Conservation (phyloP, 1,140 invertebrate genomes). For the Batillaria attramentaria region DNA sequence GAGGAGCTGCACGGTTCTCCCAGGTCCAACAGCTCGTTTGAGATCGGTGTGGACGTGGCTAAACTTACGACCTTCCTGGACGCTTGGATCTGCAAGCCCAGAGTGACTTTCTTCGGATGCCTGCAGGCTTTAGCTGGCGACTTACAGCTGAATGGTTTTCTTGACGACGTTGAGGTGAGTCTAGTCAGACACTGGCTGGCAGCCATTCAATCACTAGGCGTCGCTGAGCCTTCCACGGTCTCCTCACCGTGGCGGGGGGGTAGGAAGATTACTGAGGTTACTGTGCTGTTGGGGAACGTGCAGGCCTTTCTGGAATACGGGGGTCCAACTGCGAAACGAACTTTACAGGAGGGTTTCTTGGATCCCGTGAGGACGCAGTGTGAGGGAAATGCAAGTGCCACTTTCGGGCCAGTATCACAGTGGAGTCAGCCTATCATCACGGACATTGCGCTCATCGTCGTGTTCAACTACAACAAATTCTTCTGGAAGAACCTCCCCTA, state of each 20-base stretch:
- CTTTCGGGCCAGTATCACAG: neutral
- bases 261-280: conserved; percentile 13
- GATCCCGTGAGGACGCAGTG: neutral
- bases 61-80: neutral
- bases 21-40: too few species aligned
- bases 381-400: neutral
- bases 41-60: too few species aligned
- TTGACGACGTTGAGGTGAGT: neutral
- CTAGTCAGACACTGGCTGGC: neutral
- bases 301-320: neutral
- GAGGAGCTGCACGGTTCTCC: too few species aligned
- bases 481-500: conserved; percentile 21
- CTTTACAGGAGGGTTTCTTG: neutral
- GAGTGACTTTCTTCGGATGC: neutral
- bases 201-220: neutral
- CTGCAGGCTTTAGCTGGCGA: neutral
- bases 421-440: conserved; percentile 5
- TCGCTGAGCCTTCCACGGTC: neutral
- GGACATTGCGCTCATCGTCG: conserved; percentile 16
- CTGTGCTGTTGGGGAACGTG: conserved; percentile 1
- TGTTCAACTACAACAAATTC: conserved; percentile 30
- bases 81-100: neutral
- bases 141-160: neutral
- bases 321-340: neutral
- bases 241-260: neutral